phyloP scores from a whole-genome alignment of 1,140 invertebrate species.

The Drosophila arawakana region DNA sequence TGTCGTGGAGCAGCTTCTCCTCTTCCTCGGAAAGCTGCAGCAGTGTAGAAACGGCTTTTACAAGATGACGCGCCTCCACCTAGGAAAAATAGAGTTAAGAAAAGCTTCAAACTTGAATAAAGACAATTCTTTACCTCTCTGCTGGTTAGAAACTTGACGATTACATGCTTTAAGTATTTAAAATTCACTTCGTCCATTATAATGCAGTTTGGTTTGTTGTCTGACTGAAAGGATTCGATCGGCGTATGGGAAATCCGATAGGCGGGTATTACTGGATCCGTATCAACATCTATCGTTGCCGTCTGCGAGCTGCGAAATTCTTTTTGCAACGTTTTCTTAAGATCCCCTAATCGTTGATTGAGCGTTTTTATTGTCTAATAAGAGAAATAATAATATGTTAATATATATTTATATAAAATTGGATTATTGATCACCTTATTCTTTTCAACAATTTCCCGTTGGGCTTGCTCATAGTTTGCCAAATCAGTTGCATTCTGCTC shows the following conservation, averaged over 20 bases:
- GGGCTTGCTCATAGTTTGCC: conserved; percentile 88
- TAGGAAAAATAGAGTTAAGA: conserved; percentile 26
- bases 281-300: conserved; percentile 59
- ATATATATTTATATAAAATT: background rate
- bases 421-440: conserved; percentile 86
- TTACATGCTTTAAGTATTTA: conserved; percentile 95
- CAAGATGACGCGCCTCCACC: conserved; percentile 94
- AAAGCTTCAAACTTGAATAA: background rate
- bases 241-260: conserved; percentile 44
- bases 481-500: conserved; percentile 86
- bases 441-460: conserved; percentile 91
- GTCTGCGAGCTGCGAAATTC: conserved; percentile 88
- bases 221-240: conserved; percentile 41
- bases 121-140: conserved; percentile 87
- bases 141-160: conserved; percentile 96
- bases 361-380: conserved; percentile 92
- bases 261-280: conserved; percentile 47
- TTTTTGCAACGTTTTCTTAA: conserved; percentile 95
- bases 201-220: conserved; percentile 79
- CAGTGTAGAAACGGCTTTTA: conserved; percentile 93
- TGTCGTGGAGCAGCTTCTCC: conserved; percentile 93
- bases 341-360: conserved; percentile 93
- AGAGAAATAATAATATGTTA: background rate
- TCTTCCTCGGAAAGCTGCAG: conserved; percentile 94
- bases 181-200: conserved; percentile 85